phyloP scores from a whole-genome alignment of 92 coral and sea anemone genomes.

The Epizoanthus fatuus region DNA sequence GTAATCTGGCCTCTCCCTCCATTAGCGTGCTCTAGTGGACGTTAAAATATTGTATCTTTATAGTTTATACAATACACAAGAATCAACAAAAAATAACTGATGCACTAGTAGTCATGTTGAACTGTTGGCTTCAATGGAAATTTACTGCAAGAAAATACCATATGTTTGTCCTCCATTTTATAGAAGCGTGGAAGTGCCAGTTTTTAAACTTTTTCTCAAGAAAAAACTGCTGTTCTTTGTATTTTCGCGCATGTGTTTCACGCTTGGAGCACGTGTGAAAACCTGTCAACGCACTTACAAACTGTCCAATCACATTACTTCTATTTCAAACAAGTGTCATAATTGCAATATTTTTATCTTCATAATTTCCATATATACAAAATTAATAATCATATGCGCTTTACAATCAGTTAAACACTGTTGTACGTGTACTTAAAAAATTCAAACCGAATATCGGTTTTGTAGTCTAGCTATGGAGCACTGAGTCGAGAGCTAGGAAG shows the following conservation, averaged over 20 bases:
- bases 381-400: background rate
- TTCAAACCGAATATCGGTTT: background rate
- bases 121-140: too few species aligned
- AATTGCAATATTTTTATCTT: constrained; percentile 28
- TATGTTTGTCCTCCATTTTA: background rate
- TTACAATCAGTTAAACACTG: background rate
- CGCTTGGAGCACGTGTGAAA: constrained; percentile 15
- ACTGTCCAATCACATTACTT: constrained; percentile 23
- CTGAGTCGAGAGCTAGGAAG: background rate
- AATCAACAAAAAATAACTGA: too few species aligned
- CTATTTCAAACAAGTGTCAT: background rate
- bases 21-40: too few species aligned
- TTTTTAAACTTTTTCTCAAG: background rate
- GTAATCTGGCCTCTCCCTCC: too few species aligned
- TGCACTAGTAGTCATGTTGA: too few species aligned
- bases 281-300: constrained; percentile 10
- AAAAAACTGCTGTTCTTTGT: background rate
- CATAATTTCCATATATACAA: background rate
- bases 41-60: too few species aligned
- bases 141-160: too few species aligned
- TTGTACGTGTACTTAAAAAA: background rate
- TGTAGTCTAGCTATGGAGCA: background rate
- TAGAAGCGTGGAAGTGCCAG: background rate
- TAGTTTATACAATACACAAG: too few species aligned
- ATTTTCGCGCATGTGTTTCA: background rate